Evolutionary conservation across 2,888 invertebrate genomes (phyloP).

Genomic region (Dryomyza anilis): DNA sequence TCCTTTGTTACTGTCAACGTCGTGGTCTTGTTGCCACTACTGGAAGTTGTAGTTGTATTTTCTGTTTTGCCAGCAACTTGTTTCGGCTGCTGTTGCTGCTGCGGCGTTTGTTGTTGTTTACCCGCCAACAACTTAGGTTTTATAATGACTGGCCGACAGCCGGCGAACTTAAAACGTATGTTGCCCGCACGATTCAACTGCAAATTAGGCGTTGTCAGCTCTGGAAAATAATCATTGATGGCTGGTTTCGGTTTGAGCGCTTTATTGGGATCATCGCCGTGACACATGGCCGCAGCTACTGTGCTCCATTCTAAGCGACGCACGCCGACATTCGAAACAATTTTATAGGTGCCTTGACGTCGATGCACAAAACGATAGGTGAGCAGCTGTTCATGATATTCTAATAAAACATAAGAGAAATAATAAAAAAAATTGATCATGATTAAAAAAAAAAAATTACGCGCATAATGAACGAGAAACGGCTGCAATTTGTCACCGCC

Average conservation of each 20-base stretch:
- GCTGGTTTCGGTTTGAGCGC: slow-evolving; percentile 45
- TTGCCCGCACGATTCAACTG: slow-evolving; percentile 49
- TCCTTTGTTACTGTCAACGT: slow-evolving; percentile 40
- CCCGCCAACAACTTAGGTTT: slow-evolving; percentile 50
- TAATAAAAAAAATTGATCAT: background rate
- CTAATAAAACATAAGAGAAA: slow-evolving; percentile 32
- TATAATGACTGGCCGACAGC: slow-evolving; percentile 53
- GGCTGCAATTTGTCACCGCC: slow-evolving; percentile 55
- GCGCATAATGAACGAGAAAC: slow-evolving; percentile 52
- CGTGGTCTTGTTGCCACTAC: background rate
- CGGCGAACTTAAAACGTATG: slow-evolving; percentile 58
- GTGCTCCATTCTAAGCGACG: slow-evolving; percentile 54
- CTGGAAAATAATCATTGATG: slow-evolving; percentile 46
- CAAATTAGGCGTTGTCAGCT: slow-evolving; percentile 46
- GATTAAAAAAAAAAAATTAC: slow-evolving; percentile 38
- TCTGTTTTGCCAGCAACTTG: background rate
- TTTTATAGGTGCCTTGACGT: slow-evolving; percentile 45
- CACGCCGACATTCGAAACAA: slow-evolving; percentile 49
- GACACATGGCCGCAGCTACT: slow-evolving; percentile 50
- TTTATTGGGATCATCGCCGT: slow-evolving; percentile 55
- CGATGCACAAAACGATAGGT: slow-evolving; percentile 41
- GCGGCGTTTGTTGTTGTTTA: too few species aligned
- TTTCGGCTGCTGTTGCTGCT: slow-evolving; percentile 21
- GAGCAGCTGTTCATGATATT: slow-evolving; percentile 46
- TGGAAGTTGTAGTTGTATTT: too few species aligned